These are phyloP conservation scores for Erebia ligea DNA, from an alignment of 2,888 invertebrate species.

Conservation along the genomic window DNA sequence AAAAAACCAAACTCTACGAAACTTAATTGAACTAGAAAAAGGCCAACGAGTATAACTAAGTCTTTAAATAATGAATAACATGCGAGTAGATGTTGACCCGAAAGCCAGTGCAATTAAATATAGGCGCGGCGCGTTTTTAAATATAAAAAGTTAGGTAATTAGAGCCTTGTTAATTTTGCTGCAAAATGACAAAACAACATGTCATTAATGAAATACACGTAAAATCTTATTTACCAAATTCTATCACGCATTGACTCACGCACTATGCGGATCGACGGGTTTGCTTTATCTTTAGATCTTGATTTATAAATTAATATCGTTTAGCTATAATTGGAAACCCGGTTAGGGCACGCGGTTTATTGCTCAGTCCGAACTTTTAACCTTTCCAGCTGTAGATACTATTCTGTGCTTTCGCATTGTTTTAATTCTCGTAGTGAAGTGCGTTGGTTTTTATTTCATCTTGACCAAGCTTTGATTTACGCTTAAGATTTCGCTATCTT, in stretches of 20 bases:
- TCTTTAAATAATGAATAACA: too few species aligned
- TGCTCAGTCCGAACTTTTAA: constrained; percentile 58
- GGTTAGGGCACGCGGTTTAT: constrained; percentile 50
- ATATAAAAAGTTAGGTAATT: too few species aligned
- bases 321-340: constrained; percentile 65
- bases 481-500: neutral
- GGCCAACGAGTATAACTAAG: too few species aligned
- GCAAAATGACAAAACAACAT: too few species aligned
- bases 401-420: constrained; percentile 58
- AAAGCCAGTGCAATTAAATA: too few species aligned
- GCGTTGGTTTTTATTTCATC: constrained; percentile 4
- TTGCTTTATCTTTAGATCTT: constrained; percentile 49
- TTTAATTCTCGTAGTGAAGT: constrained; percentile 41
- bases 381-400: too few species aligned
- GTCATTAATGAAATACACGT: too few species aligned
- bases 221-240: constrained; percentile 31
- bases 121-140: too few species aligned
- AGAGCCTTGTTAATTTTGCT: too few species aligned
- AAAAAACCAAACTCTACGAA: neutral
- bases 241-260: constrained; percentile 49
- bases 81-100: too few species aligned
- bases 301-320: constrained; percentile 58
- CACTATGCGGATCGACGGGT: constrained; percentile 45
- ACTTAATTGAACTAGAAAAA: too few species aligned
- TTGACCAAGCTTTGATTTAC: neutral